Evolutionary conservation across 2,797 vertebrate species (phyloP), one percentile per base, ranked within the genome.

Genomic region (Adelosebastes latens): DNA sequence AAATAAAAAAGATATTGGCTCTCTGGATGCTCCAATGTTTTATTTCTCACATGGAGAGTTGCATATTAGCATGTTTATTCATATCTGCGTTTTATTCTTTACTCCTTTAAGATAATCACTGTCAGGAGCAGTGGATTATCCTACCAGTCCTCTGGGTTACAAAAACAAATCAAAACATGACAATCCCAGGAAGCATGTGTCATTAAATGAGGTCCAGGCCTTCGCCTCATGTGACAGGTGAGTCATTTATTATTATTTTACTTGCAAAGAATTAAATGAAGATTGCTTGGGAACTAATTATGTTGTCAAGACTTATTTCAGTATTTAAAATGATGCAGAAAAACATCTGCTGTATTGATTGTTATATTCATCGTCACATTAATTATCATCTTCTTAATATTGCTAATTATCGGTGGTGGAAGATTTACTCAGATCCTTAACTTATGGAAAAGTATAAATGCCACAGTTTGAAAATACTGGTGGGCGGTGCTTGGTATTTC

Each of bases 211-310:
- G 24, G n/a, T 20, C 14, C 25, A 68, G 25, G 61, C 14, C 20
- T 13, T 29, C 36, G 25, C 10, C 49, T 58, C 4, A 10, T 49
- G 4, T 49, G 66, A 60, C 63, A 69, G 64, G n/a, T 46, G 29
- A 77, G 34, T 27, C 11, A 46, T 72, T 88, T 65, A 24, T 31
- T 18, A 53, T 70, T 46, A 36, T 55, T 83, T 72, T 79, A 70
- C 20, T 8, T 31, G 22, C 7, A 55, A 61, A 67, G 4, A 24
- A 59, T 2, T 9, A 27, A 75, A 62, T 68, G 14, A 66, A 29
- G 5, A 72, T 42, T 69, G 29, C 31, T 71, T 27, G 16, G 22
- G 16, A 80, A 34, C 2, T 36, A 36, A 82, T 84, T 75, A 72
- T 55, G 22, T 75, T 78, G 63, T 78, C 72, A 63, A 42, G 29